Evolutionary conservation across 2,888 invertebrate species (phyloP).

Genomic region (Amphipoea lucens): DNA sequence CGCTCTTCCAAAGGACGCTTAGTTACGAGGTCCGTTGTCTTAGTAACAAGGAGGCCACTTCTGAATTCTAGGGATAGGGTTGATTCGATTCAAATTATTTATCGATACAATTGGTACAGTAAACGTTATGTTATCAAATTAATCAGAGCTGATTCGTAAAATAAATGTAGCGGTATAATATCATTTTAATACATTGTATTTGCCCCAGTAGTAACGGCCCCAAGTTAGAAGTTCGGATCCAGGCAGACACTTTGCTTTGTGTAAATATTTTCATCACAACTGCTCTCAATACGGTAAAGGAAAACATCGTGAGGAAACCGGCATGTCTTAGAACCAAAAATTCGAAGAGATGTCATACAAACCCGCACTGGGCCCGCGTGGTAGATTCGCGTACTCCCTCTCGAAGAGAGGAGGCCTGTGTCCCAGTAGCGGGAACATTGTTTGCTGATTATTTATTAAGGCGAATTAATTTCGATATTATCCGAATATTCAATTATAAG

Average conservation of each 20-base stretch:
- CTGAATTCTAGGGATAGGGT: not conserved
- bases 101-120: not conserved
- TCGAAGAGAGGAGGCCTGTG: not conserved
- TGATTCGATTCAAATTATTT: slow-evolving; percentile 15
- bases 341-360: no score
- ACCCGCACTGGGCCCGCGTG: no score
- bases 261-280: not conserved
- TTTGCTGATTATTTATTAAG: not conserved
- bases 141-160: not conserved
- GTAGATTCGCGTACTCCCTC: not conserved
- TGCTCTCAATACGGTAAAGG: not conserved
- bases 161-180: not conserved
- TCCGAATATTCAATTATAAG: not conserved
- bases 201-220: not conserved
- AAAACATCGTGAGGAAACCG: not conserved
- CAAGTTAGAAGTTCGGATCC: not conserved
- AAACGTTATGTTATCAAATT: not conserved
- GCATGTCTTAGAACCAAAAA: not conserved
- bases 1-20: slow-evolving; percentile 28
- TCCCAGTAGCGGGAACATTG: not conserved
- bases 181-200: not conserved
- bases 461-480: not conserved
- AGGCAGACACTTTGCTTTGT: not conserved
- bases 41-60: slow-evolving; percentile 34
- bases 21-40: slow-evolving; percentile 11